Base-by-base conservation (phyloP, 2,888 invertebrate species). In the Aromia moschata region DNA sequence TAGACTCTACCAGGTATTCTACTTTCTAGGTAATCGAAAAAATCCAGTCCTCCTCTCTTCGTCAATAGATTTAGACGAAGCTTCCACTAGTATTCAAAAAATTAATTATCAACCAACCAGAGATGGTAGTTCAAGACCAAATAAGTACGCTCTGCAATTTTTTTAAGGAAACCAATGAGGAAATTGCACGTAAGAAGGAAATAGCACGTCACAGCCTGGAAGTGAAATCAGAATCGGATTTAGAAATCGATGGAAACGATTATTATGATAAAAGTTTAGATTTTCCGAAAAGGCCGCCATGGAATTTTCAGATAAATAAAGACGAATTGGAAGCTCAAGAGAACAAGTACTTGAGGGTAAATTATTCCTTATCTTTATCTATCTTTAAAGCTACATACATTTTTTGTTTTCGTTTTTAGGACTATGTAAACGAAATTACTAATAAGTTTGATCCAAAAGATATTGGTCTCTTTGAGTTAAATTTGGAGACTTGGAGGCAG, bases 401-500 rank as follows among this genome's bases (percentile, higher is more conserved):
- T 20, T 33, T 44, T 16, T 15, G 10, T 11, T 11, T 1, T n/a
- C 2, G 1, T 37, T 51, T 81, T 2, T 77, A 94, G 92, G 89
- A 91, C 70, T 96, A 94, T 77, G 77, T 94, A 10, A 86, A 86
- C 56, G 78, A 80, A 0, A 80, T 96, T 4, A 87, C 91, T 69
- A 81, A 84, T 3, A 84, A 86, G 0, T 87, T 85, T 59, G 81
- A 84, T 14, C 83, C 85, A 74, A 83, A 85, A 58, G 85, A 89
- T 2, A 81, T 96, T 63, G 94, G 95, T 45, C 92, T 93, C 73
- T 96, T 95, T 79, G 97, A 98, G 78, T 79, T 96, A 59, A 98
- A 98, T 82, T 80, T 98, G 68, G 97, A 98, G 82, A 97, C 97
- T 0, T 98, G 97, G 97, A 82, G 97, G 10, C 98, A 98, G 73